Base-by-base conservation (phyloP, 2,113 vertebrate genomes). In the Aleadryas rufinucha region DNA sequence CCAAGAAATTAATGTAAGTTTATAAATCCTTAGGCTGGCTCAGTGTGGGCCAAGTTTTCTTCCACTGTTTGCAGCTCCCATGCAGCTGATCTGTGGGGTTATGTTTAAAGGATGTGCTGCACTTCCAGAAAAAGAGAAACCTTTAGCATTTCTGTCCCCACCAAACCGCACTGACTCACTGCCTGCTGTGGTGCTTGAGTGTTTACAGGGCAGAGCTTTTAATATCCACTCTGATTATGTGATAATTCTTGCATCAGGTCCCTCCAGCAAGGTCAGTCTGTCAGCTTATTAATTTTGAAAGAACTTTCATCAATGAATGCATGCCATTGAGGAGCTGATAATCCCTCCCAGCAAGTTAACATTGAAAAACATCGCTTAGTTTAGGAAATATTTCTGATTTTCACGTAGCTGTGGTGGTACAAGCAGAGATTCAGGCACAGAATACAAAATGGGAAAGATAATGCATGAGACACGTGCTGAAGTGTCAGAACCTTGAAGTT, bases 401-500 rank as follows among this genome's bases (percentile, higher is more conserved):
- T 64, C 33, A 24, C 1, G 0, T n/a, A 24, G 30, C 20, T 45
- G 39, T n/a, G 23, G 17, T 35, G 50, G 21, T 47, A 9, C 3
- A 30, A 23, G 35, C 8, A 20, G 42, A 13, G 44, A 59, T 78
- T 71, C 13, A 44, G 39, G 57, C 47, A 35, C 3, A 39, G 44
- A 37, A 18, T 1, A 31, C 13, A 14, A 47, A 90, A 47, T 2
- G 9, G 27, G 21, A n/a, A 41, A 33, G 53, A 1, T 6, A 49
- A 41, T 3, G 27, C 7, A 6, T 0, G 30, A 39, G 7, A 11
- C 20, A 13, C 1, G 7, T 27, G 61, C 60, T n/a, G 5, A 26
- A 37, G 63, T 28, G 35, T 77, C 63, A 80, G 33, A 82, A 71
- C 57, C 1, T 3, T 13, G 6, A 35, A 45, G 47, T 31, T 54